phyloP scores from a whole-genome alignment of 2,113 vertebrate genomes.

The Carassius carassius region DNA sequence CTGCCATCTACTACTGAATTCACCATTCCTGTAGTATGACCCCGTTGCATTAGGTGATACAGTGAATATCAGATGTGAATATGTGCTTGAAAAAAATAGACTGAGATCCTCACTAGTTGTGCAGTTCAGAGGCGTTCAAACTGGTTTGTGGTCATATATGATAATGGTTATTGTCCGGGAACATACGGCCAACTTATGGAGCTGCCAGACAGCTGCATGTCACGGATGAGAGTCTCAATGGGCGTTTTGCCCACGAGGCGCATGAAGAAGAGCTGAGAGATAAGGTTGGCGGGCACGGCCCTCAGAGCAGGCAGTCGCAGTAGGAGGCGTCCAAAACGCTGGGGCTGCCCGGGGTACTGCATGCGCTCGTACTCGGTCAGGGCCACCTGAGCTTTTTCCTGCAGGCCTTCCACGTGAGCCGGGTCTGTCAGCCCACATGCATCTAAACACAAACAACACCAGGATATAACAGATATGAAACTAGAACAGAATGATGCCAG shows the following conservation, averaged over 20 bases:
- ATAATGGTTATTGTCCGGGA: conserved; percentile 77
- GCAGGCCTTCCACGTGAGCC: conserved; percentile 87
- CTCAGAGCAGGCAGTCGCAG: conserved; percentile 89
- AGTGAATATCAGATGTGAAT: not conserved
- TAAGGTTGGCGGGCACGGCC: conserved; percentile 89
- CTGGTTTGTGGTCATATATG: not conserved
- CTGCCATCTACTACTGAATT: conserved; percentile 9
- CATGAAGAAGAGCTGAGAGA: conserved; percentile 97
- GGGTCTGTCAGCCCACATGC: conserved; percentile 92
- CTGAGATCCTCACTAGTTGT: too few species aligned
- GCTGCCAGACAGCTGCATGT: conserved; percentile 96
- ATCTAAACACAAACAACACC: conserved; percentile 71
- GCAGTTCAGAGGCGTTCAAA: too few species aligned
- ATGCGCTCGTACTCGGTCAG: conserved; percentile 90
- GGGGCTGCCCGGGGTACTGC: conserved; percentile 90
- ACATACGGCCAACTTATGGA: conserved; percentile 95
- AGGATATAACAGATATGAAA: not conserved
- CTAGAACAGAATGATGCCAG: too few species aligned
- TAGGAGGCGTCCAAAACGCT: conserved; percentile 90
- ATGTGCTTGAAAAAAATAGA: not conserved
- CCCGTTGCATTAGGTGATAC: conserved; percentile 6
- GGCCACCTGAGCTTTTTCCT: conserved; percentile 96
- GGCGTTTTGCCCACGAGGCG: conserved; percentile 93
- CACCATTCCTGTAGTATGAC: not conserved
- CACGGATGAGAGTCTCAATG: conserved; percentile 93